phyloP scores from a whole-genome alignment of 2,888 invertebrate genomes.

The Drosophila yooni region DNA sequence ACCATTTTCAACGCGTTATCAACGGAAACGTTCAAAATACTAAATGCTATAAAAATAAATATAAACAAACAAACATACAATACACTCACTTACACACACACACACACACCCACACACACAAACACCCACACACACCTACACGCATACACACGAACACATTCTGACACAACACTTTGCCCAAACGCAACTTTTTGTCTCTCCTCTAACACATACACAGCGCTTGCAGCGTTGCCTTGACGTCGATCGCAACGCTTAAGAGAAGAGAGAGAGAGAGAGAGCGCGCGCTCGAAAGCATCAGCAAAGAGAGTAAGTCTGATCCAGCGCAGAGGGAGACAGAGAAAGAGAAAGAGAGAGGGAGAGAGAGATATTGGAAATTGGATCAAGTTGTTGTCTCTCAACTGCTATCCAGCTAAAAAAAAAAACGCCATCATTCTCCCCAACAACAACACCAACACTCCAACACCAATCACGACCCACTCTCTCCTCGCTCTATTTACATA shows the following conservation, averaged over 20 bases:
- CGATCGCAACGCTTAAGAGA: constrained; percentile 31
- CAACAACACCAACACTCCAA: constrained; percentile 3
- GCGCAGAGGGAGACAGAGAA: constrained; percentile 1
- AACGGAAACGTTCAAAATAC: constrained; percentile 43
- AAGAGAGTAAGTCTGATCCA: constrained; percentile 81
- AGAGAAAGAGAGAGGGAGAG: background rate
- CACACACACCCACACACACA: background rate
- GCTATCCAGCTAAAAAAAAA: background rate
- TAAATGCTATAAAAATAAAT: constrained; percentile 37
- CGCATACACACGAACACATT: background rate
- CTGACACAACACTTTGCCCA: constrained; percentile 12
- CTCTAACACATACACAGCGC: constrained; percentile 33
- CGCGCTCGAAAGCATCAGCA: constrained; percentile 34
- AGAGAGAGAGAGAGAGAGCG: background rate
- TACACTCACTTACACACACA: constrained; percentile 3
- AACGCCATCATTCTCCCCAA: background rate
- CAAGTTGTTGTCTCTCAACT: constrained; percentile 44
- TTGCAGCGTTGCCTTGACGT: constrained; percentile 27
- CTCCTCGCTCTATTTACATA: constrained; percentile 30
- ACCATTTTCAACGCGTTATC: constrained; percentile 33
- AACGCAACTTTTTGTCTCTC: constrained; percentile 5
- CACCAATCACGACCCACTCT: constrained; percentile 16
- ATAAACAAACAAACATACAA: constrained; percentile 13
- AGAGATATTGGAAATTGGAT: constrained; percentile 9
- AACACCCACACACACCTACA: background rate